Evolutionary conservation across 2,797 vertebrate genomes (phyloP).

Genomic region (Crocidura indochinensis): DNA sequence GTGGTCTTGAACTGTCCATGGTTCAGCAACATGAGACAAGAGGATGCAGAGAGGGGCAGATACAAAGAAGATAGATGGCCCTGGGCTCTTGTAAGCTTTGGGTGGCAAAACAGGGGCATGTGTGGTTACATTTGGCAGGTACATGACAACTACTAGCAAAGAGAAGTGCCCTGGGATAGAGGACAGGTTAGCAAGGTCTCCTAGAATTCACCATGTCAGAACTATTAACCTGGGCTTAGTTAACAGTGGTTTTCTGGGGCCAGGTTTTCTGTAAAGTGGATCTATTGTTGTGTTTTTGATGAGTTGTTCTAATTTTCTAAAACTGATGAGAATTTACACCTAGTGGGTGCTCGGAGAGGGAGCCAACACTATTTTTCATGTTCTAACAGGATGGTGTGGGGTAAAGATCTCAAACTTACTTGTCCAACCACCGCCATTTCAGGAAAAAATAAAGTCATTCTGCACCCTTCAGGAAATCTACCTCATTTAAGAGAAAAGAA

Average conservation of each 20-base stretch:
- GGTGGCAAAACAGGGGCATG: too few species aligned
- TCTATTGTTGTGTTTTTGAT: conserved; percentile 63
- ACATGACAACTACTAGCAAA: conserved; percentile 55
- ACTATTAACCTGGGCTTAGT: conserved; percentile 27
- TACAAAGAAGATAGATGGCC: not conserved
- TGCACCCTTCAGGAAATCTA: too few species aligned
- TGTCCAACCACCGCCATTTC: too few species aligned
- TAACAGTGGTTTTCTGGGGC: conserved; percentile 73
- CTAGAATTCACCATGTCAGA: not conserved
- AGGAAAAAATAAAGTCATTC: too few species aligned
- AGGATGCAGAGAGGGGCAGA: not conserved
- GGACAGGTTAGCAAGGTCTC: too few species aligned
- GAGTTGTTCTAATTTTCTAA: conserved; percentile 72
- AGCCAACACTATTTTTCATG: conserved; percentile 18
- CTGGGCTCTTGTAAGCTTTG: too few species aligned
- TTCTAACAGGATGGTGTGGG: not conserved
- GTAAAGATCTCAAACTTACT: too few species aligned
- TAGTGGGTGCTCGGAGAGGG: conserved; percentile 41
- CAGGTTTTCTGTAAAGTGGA: not conserved
- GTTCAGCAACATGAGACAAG: not conserved
- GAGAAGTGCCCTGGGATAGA: not conserved
- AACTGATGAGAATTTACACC: conserved; percentile 68
- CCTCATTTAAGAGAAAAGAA: too few species aligned
- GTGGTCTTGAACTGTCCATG: conserved; percentile 16
- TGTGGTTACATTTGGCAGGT: too few species aligned